phyloP scores from a whole-genome alignment of 1,140 invertebrate species.

The Brachionus rubens region DNA sequence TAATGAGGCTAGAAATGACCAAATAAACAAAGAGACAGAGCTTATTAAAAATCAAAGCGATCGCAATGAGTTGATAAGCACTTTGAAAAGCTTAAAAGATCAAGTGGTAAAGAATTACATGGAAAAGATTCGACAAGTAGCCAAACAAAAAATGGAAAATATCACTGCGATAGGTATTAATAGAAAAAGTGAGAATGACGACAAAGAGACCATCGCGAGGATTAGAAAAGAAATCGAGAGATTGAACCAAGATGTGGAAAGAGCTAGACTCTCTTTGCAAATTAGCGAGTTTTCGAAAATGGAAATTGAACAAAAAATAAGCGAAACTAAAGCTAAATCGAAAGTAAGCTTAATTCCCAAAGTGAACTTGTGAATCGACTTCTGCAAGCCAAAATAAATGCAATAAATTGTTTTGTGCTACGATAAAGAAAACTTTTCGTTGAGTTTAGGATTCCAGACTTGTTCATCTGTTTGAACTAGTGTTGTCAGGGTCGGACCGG shows the following conservation, averaged over 20 bases:
- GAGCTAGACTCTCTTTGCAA: not conserved
- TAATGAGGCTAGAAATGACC: not conserved
- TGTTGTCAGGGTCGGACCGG: too few species aligned
- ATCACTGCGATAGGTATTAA: not conserved
- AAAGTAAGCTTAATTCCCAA: not conserved
- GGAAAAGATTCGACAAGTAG: not conserved
- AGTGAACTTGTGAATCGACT: not conserved
- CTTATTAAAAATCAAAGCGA: not conserved
- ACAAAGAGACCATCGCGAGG: not conserved
- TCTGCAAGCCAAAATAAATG: not conserved
- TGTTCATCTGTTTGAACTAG: too few species aligned
- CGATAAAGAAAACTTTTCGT: too few species aligned
- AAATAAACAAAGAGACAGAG: not conserved
- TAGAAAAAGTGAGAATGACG: not conserved
- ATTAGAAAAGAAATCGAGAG: not conserved
- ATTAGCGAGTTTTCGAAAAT: not conserved
- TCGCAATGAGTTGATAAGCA: not conserved
- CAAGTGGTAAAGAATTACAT: not conserved
- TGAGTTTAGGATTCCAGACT: too few species aligned
- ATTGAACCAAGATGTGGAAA: not conserved
- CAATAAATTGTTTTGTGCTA: not conserved
- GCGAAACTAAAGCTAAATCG: not conserved
- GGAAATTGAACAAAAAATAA: not conserved
- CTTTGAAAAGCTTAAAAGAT: not conserved
- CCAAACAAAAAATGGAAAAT: conserved; percentile 2